These are phyloP conservation scores for Yponomeuta sedellus DNA, from an alignment of 2,888 invertebrate genomes.

Conservation along the genomic window DNA sequence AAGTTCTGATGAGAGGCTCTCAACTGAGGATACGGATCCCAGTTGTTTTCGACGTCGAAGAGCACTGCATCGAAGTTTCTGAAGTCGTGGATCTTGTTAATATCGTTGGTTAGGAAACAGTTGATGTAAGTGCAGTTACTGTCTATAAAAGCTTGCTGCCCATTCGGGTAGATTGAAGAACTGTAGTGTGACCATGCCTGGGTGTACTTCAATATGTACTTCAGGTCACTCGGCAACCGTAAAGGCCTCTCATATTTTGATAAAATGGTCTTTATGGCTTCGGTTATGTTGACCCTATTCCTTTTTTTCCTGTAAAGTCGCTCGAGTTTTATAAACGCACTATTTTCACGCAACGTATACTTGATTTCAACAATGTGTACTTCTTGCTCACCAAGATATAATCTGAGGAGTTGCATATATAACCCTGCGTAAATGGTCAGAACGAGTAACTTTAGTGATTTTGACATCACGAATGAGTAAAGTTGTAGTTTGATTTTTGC, in stretches of 20 bases:
- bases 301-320: conserved; percentile 30
- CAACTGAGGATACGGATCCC: conserved; percentile 38
- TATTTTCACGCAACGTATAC: neutral
- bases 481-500: no score
- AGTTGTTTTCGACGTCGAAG: conserved; percentile 64
- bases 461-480: no score
- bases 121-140: conserved; percentile 52
- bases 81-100: conserved; percentile 41
- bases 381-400: neutral
- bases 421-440: neutral
- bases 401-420: neutral
- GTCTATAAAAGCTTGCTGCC: conserved; percentile 42
- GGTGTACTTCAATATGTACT: conserved; percentile 49
- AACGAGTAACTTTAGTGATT: no score
- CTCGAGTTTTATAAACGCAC: neutral
- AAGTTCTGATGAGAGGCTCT: conserved; percentile 62
- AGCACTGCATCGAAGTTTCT: conserved; percentile 66
- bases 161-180: conserved; percentile 29
- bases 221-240: conserved; percentile 47
- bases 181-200: conserved; percentile 34
- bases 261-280: conserved; percentile 27
- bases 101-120: conserved; percentile 59
- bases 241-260: conserved; percentile 30
- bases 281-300: conserved; percentile 28
- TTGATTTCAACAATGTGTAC: neutral